Base-by-base conservation (phyloP, 2,797 vertebrate genomes). In the Lates japonicus region DNA sequence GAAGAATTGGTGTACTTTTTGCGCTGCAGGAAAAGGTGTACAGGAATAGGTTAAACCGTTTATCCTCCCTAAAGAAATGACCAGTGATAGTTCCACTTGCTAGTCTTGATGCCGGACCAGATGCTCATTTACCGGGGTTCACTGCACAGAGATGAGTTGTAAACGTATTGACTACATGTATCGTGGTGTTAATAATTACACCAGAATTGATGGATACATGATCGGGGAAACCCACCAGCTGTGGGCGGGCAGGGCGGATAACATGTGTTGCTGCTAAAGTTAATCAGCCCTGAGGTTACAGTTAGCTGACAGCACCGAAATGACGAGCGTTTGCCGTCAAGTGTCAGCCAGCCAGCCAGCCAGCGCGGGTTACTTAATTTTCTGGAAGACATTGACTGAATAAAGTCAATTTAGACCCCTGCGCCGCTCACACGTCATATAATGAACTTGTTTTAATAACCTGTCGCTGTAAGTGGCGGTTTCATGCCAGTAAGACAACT, bases 1-100 rank as follows among this genome's bases (percentile, higher is more conserved):
- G 88, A 70, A 42, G 93, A 94, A 84, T 87, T 92, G 46, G 79
- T 78, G 80, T 77, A 74, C 75, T 90, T 91, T 86, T 95, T 97
- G 33, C 96, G 93, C 97, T 98, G 51, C 14, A 76, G 19, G 61
- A 37, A 22, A 69, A 6, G 19, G 5, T 0, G 3, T 14, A 51
- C 4, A 61, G 1, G 20, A 7, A 12, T 17, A 64, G 13, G 4
- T 54, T 7, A 55, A 13, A 29, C 1, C 11, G 1, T 29, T 46
- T n/a, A 2, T 12, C 22, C 31, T 19, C 14, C 4, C 6, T 17
- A 2, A 58, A 12, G 3, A 59, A 58, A 14, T 22, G 17, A 51
- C 11, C 7, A 14, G 5, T 48, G 4, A 29, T 25, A 25, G 25
- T 42, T 29, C 5, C 35, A 64, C 3, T 49, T 25, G 12, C 33